Conservation (phyloP, 2,888 invertebrate genomes). For the Acleris sparsana region DNA sequence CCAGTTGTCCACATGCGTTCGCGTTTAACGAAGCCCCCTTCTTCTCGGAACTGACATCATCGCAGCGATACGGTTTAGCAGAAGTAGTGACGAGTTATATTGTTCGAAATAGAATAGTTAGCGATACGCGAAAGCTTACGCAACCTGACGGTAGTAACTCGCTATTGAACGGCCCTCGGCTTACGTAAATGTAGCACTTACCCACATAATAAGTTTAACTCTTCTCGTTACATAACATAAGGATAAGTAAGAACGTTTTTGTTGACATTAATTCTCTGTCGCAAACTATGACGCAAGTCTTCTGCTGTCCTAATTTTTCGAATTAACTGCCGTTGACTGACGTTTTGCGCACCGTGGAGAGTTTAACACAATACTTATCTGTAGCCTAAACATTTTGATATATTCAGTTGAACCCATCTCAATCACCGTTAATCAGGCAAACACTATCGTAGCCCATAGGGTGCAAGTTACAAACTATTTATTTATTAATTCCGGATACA, state of each 20-base stretch:
- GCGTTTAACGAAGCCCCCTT: slow-evolving; percentile 42
- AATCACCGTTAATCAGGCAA: no score
- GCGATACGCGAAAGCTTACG: slow-evolving; percentile 57
- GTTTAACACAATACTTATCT: background rate
- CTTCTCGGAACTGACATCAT: slow-evolving; percentile 56
- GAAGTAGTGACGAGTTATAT: slow-evolving; percentile 28
- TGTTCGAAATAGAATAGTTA: slow-evolving; percentile 48
- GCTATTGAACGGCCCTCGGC: slow-evolving; percentile 75
- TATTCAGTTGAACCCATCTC: no score
- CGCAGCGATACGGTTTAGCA: slow-evolving; percentile 24
- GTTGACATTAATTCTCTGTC: slow-evolving; percentile 35
- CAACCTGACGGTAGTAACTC: slow-evolving; percentile 66
- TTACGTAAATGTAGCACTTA: slow-evolving; percentile 76
- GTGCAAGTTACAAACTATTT: no score
- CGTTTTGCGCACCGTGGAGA: slow-evolving; percentile 1
- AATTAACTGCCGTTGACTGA: slow-evolving; percentile 8
- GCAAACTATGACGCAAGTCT: slow-evolving; percentile 23
- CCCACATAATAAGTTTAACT: slow-evolving; percentile 62
- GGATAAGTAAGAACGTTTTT: slow-evolving; percentile 32
- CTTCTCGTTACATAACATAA: slow-evolving; percentile 32
- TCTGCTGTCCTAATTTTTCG: slow-evolving; percentile 25
- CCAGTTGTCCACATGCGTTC: background rate
- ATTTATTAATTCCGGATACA: no score
- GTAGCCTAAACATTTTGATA: background rate
- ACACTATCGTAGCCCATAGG: no score